Evolutionary conservation across 1,140 invertebrate species (phyloP).

Genomic region (Teleogryllus occipitalis): DNA sequence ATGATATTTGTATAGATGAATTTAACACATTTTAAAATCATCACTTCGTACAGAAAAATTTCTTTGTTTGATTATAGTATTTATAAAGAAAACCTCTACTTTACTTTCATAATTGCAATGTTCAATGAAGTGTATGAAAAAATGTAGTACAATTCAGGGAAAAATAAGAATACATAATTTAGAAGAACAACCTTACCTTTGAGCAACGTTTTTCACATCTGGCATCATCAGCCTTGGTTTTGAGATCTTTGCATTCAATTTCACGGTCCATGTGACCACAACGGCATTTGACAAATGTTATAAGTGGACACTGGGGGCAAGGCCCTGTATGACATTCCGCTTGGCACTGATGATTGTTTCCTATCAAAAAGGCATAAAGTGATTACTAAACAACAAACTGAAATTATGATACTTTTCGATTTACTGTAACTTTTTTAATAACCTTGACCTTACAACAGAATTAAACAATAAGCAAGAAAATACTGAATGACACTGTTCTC

Average conservation of each 20-base stretch:
- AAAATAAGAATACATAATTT: slow-evolving; percentile 10
- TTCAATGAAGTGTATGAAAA: no score
- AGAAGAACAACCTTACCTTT: slow-evolving; percentile 46
- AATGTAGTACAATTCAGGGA: not conserved
- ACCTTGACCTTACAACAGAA: no score
- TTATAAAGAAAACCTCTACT: no score
- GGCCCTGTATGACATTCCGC: slow-evolving; percentile 68
- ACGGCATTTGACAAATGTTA: slow-evolving; percentile 73
- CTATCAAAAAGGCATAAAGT: slow-evolving; percentile 29
- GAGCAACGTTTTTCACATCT: slow-evolving; percentile 81
- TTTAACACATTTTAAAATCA: no score
- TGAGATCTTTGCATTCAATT: slow-evolving; percentile 67
- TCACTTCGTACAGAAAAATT: no score
- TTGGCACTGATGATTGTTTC: slow-evolving; percentile 62
- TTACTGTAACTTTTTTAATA: no score
- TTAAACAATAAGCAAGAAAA: no score
- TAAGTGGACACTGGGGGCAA: slow-evolving; percentile 74
- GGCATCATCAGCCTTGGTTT: slow-evolving; percentile 57
- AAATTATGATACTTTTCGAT: no score
- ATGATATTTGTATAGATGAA: no score
- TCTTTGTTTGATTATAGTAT: no score
- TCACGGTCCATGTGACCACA: slow-evolving; percentile 82
- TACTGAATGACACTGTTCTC: no score
- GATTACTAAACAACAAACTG: not conserved
- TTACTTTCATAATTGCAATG: no score